These are phyloP conservation scores for Centruroides vittatus DNA, from an alignment of 1,140 invertebrate genomes.

Conservation along the genomic window DNA sequence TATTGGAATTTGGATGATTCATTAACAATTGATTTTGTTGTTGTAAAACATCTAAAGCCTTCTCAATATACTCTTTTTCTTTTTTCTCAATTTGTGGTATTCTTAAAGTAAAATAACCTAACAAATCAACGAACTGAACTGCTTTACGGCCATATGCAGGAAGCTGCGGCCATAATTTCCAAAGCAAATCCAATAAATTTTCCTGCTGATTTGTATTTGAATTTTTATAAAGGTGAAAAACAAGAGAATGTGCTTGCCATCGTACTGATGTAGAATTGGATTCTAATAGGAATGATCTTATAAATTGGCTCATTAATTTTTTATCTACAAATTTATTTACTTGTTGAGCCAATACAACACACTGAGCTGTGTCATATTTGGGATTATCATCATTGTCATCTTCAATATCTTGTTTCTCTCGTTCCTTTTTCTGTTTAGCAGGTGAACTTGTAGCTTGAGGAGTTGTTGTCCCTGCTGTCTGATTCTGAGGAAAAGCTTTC, in stretches of 20 bases:
- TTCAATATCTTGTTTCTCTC: conserved; percentile 19
- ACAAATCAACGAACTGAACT: conserved; percentile 87
- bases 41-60: conserved; percentile 66
- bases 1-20: conserved; percentile 82
- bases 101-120: conserved; percentile 84
- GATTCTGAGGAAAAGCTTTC: conserved; percentile 18
- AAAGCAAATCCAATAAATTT: conserved; percentile 61
- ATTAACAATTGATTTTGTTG: conserved; percentile 74
- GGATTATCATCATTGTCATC: conserved; percentile 32
- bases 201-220: conserved; percentile 58
- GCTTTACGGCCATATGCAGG: conserved; percentile 84
- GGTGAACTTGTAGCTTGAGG: conserved; percentile 17
- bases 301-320: conserved; percentile 55
- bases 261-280: conserved; percentile 82
- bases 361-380: conserved; percentile 47
- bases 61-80: conserved; percentile 54
- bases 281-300: conserved; percentile 80
- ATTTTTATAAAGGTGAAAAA: conserved; percentile 70
- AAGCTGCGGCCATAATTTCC: conserved; percentile 80
- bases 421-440: conserved; percentile 26
- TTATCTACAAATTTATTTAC: conserved; percentile 53
- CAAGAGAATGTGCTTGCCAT: conserved; percentile 85
- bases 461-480: conserved; percentile 11
- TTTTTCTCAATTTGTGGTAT: conserved; percentile 32
- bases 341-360: conserved; percentile 49